Percentiles rank a stretch among this genome's conserved stretches.
Conservation (phyloP, 2,888 invertebrate species). For the Euplagia quadripunctaria region DNA sequence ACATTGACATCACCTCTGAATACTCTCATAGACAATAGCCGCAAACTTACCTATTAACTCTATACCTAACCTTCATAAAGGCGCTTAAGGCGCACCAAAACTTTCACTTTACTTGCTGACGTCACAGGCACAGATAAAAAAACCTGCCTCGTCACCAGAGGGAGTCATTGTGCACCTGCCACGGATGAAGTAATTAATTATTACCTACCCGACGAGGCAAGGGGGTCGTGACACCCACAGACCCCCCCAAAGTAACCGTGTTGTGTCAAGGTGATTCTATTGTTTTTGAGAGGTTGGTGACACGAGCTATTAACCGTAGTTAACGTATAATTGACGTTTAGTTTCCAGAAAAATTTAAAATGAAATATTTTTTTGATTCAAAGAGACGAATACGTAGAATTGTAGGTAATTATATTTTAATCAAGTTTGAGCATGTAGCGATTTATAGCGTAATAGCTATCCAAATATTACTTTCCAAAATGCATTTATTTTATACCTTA, state of each 20-base stretch:
- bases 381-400: too few relatives aligned
- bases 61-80: slow-evolving; percentile 9
- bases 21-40: slow-evolving; percentile 2
- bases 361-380: too few relatives aligned
- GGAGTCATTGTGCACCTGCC: slow-evolving; percentile 85
- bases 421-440: too few relatives aligned
- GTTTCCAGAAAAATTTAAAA: not conserved
- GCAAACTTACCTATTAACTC: slow-evolving; percentile 8
- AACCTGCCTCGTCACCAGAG: slow-evolving; percentile 74
- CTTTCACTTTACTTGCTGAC: slow-evolving; percentile 43
- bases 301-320: slow-evolving; percentile 31
- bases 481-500: too few relatives aligned
- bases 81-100: slow-evolving; percentile 12
- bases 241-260: slow-evolving; percentile 59
- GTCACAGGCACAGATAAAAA: slow-evolving; percentile 59
- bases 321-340: slow-evolving; percentile 6
- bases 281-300: slow-evolving; percentile 64
- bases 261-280: slow-evolving; percentile 83
- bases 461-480: too few relatives aligned
- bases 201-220: slow-evolving; percentile 44
- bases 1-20: not conserved
- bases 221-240: slow-evolving; percentile 46
- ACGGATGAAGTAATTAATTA: slow-evolving; percentile 82
- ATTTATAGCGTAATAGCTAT: too few relatives aligned
- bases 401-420: too few relatives aligned